These are phyloP conservation scores for Alces alces DNA, from an alignment of 2,113 vertebrate species.

Conservation along the genomic window DNA sequence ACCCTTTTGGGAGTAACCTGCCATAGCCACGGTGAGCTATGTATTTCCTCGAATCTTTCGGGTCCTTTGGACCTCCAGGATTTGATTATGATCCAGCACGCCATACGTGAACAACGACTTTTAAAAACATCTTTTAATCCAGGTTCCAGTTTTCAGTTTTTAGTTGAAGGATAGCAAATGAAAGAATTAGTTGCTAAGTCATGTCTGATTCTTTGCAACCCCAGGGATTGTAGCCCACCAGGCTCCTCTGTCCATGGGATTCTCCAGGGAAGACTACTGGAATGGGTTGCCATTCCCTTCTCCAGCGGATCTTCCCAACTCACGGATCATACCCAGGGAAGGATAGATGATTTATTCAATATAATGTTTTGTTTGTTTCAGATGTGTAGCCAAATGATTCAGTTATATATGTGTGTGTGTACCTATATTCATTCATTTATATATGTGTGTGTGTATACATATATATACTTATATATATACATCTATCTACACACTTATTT, in stretches of 20 bases:
- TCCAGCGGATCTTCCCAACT: background rate
- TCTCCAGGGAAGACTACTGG: background rate
- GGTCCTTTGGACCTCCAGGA: background rate
- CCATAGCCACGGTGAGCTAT: rapidly evolving
- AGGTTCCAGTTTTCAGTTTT: background rate
- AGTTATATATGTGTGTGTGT: background rate
- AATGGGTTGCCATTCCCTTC: background rate
- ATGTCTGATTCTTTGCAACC: background rate
- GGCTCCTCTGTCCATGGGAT: background rate
- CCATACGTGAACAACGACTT: rapidly evolving
- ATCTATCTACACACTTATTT: background rate
- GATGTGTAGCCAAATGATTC: background rate
- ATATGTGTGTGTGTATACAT: background rate
- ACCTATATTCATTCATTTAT: background rate
- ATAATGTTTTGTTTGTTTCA: background rate
- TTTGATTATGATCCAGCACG: background rate
- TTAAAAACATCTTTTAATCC: background rate
- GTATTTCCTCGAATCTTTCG: background rate
- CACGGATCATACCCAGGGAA: background rate
- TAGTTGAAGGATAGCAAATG: background rate
- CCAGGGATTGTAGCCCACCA: background rate
- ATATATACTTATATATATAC: too few species aligned
- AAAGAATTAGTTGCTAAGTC: rapidly evolving
- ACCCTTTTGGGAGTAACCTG: background rate
- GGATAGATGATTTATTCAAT: background rate